Percentiles rank a stretch among this genome's conserved stretches.
phyloP scores from a whole-genome alignment of 37 sponge, comb jelly and placozoan species.

The Spongilla lacustris region DNA sequence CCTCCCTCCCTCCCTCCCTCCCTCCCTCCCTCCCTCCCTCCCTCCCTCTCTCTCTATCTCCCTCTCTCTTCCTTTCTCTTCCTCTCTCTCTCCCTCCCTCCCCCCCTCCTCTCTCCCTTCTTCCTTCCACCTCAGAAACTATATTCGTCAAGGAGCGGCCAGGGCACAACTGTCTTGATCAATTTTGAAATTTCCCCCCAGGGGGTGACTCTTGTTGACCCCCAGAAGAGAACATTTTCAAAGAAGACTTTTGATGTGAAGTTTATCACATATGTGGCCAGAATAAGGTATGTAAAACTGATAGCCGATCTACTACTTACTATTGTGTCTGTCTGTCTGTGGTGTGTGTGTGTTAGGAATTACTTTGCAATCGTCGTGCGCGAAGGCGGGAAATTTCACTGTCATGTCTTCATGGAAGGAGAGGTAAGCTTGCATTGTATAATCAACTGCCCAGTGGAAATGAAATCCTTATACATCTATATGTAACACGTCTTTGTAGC shows the following conservation, averaged over 20 bases:
- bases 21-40: too few species aligned
- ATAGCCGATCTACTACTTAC: background rate
- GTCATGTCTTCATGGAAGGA: slow-evolving; percentile 57
- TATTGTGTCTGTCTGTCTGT: background rate
- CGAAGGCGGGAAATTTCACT: slow-evolving; percentile 42
- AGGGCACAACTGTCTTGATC: slow-evolving; percentile 16
- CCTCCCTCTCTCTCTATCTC: too few species aligned
- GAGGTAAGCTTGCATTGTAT: slow-evolving; percentile 10
- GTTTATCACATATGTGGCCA: slow-evolving; percentile 66
- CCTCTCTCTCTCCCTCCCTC: background rate
- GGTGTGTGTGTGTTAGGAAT: slow-evolving; percentile 23
- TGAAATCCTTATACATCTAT: too few species aligned
- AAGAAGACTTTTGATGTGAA: slow-evolving; percentile 45
- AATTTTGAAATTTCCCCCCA: slow-evolving; percentile 39
- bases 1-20: too few species aligned
- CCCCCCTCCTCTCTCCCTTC: background rate
- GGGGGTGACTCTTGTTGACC: slow-evolving; percentile 49
- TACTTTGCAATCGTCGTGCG: slow-evolving; percentile 65
- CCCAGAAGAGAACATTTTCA: slow-evolving; percentile 35
- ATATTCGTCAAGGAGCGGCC: background rate
- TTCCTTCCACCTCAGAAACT: background rate
- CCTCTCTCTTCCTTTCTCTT: too few species aligned
- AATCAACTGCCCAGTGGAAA: too few species aligned
- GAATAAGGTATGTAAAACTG: slow-evolving; percentile 37
- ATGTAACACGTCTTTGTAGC: background rate